These are phyloP conservation scores for Apamea crenata DNA, from an alignment of 2,888 invertebrate genomes.

Conservation along the genomic window DNA sequence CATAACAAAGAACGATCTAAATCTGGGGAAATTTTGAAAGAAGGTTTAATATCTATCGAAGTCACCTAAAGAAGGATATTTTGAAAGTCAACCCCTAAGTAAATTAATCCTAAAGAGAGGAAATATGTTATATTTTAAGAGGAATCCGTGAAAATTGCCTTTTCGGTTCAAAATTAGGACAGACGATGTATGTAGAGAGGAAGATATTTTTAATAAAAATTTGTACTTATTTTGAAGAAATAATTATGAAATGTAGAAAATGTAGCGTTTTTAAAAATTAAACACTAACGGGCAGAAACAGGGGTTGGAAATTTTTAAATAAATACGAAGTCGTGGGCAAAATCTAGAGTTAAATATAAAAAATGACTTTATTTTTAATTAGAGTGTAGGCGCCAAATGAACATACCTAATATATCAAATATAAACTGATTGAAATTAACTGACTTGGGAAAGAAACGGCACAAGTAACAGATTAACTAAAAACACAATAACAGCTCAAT, in stretches of 20 bases:
- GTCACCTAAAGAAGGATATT: background rate
- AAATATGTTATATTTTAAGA: background rate
- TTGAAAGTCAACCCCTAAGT: background rate
- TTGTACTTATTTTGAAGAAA: slow-evolving; percentile 4
- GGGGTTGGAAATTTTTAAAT: background rate
- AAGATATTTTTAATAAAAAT: background rate
- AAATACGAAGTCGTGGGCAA: background rate
- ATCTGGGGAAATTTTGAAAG: background rate
- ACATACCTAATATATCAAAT: background rate
- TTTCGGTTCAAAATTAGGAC: slow-evolving; percentile 1
- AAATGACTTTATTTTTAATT: too few relatives aligned
- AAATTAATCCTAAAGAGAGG: background rate
- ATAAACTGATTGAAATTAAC: background rate
- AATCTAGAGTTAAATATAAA: background rate
- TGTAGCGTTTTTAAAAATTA: background rate
- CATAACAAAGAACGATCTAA: background rate
- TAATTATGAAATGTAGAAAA: background rate
- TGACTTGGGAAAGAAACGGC: background rate
- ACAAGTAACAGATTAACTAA: background rate
- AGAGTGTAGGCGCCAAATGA: background rate
- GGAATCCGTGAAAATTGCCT: background rate
- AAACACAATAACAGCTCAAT: background rate
- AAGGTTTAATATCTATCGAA: background rate
- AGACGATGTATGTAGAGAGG: background rate
- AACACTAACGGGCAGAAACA: background rate